Percentiles rank a stretch among this genome's conserved stretches.
These are phyloP conservation scores for Anguilla marmorata DNA, from an alignment of 2,797 vertebrate species.

Conservation along the genomic window DNA sequence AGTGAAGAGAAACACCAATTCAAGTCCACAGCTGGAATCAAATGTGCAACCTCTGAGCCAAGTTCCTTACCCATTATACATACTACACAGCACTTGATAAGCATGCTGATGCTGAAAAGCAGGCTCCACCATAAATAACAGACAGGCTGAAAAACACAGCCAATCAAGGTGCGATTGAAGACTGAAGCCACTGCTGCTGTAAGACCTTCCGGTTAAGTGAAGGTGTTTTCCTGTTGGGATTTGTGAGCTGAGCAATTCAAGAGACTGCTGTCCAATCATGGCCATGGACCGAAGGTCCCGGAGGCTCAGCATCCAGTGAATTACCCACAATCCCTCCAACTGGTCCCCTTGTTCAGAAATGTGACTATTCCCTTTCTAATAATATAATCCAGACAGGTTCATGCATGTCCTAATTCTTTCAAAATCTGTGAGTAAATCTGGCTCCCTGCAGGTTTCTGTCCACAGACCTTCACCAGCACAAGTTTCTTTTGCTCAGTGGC, in stretches of 20 bases:
- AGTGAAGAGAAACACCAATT: too few relatives aligned
- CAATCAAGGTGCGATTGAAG: not conserved
- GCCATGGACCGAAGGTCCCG: not conserved
- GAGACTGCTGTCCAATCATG: not conserved
- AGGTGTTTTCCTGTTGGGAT: conserved; percentile 56
- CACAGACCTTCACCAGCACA: not conserved
- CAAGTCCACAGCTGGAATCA: too few relatives aligned
- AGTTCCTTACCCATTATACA: too few relatives aligned
- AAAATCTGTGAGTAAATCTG: not conserved
- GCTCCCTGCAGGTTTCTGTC: not conserved
- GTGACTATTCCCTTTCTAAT: conserved; percentile 3
- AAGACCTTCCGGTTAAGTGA: conserved; percentile 49
- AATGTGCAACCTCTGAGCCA: too few relatives aligned
- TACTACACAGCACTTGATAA: too few relatives aligned
- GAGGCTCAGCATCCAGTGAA: not conserved
- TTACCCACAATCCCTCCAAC: not conserved
- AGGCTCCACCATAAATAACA: conserved; percentile 60
- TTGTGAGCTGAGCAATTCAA: conserved; percentile 27
- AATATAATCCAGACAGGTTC: not conserved
- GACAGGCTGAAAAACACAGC: conserved; percentile 47
- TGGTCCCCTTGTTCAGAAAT: not conserved
- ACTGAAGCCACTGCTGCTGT: conserved; percentile 47
- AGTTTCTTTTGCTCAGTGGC: not conserved
- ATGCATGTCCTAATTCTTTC: not conserved
- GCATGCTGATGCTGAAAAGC: conserved; percentile 51